These are phyloP conservation scores for Nothobranchius furzeri DNA, from an alignment of 2,113 vertebrate species.

Conservation along the genomic window DNA sequence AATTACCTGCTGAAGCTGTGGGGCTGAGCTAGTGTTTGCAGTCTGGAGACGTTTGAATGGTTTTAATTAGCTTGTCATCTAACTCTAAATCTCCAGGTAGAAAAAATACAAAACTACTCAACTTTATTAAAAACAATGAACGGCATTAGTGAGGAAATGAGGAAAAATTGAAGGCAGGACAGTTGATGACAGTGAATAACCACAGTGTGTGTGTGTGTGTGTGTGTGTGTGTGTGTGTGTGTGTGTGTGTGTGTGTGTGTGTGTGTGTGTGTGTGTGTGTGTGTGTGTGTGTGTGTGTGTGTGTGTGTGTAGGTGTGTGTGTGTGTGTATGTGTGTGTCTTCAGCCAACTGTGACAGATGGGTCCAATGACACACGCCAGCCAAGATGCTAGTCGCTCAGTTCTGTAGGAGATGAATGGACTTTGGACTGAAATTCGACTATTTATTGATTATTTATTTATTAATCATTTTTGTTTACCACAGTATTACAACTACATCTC, in stretches of 20 bases:
- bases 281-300: no score
- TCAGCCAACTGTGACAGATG: conserved; percentile 40
- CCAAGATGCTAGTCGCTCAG: conserved; percentile 4
- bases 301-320: background rate
- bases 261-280: background rate
- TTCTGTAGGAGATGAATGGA: conserved; percentile 20
- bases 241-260: no score
- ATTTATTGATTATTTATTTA: background rate
- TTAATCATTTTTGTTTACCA: background rate
- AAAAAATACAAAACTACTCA: conserved; percentile 40
- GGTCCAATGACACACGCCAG: conserved; percentile 13
- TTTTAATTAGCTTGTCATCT: conserved; percentile 60
- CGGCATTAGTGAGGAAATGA: conserved; percentile 32
- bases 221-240: conserved; percentile 1
- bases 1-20: no score
- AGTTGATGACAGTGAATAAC: conserved; percentile 51
- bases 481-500: conserved; percentile 4
- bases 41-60: conserved; percentile 43
- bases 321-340: conserved; percentile 4
- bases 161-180: conserved; percentile 41
- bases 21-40: no score
- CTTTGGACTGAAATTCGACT: background rate
- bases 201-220: conserved; percentile 2
- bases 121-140: conserved; percentile 35
- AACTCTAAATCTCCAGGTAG: conserved; percentile 30